Base-by-base conservation (phyloP, 2,888 invertebrate species). In the Hydroisotoma schaefferi region DNA sequence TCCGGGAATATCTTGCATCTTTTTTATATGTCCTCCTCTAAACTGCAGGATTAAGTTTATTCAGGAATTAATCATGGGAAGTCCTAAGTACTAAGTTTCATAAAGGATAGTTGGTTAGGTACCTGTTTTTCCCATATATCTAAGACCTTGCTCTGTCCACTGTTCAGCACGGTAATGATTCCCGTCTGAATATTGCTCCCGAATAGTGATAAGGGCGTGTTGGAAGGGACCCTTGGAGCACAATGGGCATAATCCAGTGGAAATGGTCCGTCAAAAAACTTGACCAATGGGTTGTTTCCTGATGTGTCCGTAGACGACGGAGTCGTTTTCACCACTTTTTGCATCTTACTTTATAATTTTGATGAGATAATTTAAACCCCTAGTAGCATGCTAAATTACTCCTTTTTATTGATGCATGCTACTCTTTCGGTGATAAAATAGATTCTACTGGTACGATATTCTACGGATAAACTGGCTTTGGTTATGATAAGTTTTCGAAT, bases 91-190 rank as follows among this genome's bases (percentile, higher is more conserved):
- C 43, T 20, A 20, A 43, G 43, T 40, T 18, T 22, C 25, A 8
- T 38, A 25, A 2, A 5, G 20, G 28, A 40, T 40, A 40, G 20
- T 40, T 5, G 15, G 8, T 33, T 33, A 10, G 33, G 15, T 46
- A 68, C 69, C 59, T 71, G 71, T 48, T 71, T 71, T 29, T 71
- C 71, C 71, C 71, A 71, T 18, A 61, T 56, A 49, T 70, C 71
- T 26, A 71, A 53, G 10, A 69, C 68, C 26, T 62, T 57, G 20
- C 67, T 63, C 18, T 67, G 65, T 18, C 63, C 65, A 25, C 69
- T 61, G 49, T 70, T 68, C 28, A 71, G 59, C 22, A 71, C 55
- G 10, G 65, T 70, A 15, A 71, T 61, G 38, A 70, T 64, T 4
- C 69, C 71, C 26, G 55, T 48, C 25, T 70, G 66, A 33, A 55